phyloP scores from a whole-genome alignment of 2,113 vertebrate genomes.

The human (Homo sapiens) region GRCh38 chr5:174643501-174644000 shows the following conservation, averaged over 20 bases:
- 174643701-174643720: not conserved
- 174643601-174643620: not conserved
- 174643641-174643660: not conserved
- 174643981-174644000: not conserved
- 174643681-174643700: not conserved
- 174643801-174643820: accelerated
- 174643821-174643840: not conserved
- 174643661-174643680: not conserved
- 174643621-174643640: not conserved
- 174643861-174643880: not conserved
- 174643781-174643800: accelerated
- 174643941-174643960: not conserved
- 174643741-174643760: not conserved
- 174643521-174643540: not conserved
- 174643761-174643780: not conserved
- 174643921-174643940: not conserved
- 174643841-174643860: not conserved
- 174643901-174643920: not conserved
- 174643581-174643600: not conserved
- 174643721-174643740: not conserved
- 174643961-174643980: not conserved
- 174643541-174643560: not conserved
- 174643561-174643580: not conserved
- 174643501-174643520: not conserved
- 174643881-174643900: not conserved